A percentile compares a stretch with the other conserved stretches of the same genome.
These are phyloP conservation scores for Choristoneura rosaceana DNA, from an alignment of 2,888 invertebrate genomes.

Conservation along the genomic window DNA sequence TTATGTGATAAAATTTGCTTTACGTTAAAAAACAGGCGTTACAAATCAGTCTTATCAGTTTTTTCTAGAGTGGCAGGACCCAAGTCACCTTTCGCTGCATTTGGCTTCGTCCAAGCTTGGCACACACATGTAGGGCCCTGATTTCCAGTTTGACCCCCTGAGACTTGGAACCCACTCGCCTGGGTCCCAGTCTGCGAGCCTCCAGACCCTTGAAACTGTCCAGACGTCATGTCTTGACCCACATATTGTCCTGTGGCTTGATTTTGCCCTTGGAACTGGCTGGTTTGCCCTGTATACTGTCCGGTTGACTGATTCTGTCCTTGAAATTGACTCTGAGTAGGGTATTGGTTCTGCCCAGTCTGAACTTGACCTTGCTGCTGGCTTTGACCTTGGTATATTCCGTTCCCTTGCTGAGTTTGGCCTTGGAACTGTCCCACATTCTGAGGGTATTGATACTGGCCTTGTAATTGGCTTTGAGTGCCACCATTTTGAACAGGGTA, in stretches of 20 bases:
- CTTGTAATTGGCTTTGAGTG: conserved; percentile 49
- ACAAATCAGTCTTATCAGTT: conserved; percentile 48
- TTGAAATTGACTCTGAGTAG: conserved; percentile 43
- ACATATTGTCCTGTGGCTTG: conserved; percentile 35
- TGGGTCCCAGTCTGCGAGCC: conserved; percentile 34
- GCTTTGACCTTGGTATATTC: conserved; percentile 49
- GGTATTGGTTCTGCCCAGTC: conserved; percentile 44
- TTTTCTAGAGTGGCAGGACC: conserved; percentile 49
- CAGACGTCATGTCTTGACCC: conserved; percentile 44
- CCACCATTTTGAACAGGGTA: conserved; percentile 24
- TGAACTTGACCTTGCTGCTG: conserved; percentile 46
- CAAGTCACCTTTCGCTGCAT: conserved; percentile 47
- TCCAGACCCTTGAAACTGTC: conserved; percentile 46
- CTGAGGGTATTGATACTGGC: conserved; percentile 44
- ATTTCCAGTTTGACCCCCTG: conserved; percentile 57
- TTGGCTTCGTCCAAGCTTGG: conserved; percentile 76
- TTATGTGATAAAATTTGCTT: not conserved
- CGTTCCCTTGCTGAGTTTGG: conserved; percentile 45
- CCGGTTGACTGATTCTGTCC: conserved; percentile 44
- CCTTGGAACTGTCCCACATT: conserved; percentile 45
- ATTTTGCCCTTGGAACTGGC: conserved; percentile 47
- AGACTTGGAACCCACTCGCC: conserved; percentile 55
- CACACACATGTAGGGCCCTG: conserved; percentile 75
- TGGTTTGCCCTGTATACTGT: conserved; percentile 33
- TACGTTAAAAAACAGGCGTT: conserved; percentile 18